Conservation (phyloP, 2,888 invertebrate species). For the Lasioglossum vierecki region DNA sequence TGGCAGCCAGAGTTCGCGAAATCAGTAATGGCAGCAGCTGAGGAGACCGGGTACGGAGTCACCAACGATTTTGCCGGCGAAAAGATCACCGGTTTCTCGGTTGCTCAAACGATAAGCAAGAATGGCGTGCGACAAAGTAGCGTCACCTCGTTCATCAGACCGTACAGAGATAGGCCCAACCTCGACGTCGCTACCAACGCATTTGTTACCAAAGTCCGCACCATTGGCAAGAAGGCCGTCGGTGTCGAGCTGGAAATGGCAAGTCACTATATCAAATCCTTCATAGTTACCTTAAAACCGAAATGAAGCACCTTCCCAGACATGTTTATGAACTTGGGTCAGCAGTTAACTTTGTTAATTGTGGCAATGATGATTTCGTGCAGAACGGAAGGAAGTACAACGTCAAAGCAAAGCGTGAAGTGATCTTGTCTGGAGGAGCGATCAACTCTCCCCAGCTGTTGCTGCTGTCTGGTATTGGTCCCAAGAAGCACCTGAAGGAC, state of each 20-base stretch:
- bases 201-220: constrained; percentile 85
- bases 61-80: constrained; percentile 88
- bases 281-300: neutral
- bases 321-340: no score
- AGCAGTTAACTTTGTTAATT: no score
- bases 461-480: constrained; percentile 89
- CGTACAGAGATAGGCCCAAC: constrained; percentile 85
- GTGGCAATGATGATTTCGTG: neutral
- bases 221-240: constrained; percentile 84
- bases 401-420: constrained; percentile 80
- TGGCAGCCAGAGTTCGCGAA: constrained; percentile 87
- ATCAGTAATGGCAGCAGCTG: constrained; percentile 86
- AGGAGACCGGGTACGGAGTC: constrained; percentile 87
- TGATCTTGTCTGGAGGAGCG: constrained; percentile 87
- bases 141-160: constrained; percentile 87
- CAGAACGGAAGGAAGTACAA: constrained; percentile 63
- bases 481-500: constrained; percentile 85
- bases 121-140: constrained; percentile 87
- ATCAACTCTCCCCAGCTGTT: constrained; percentile 89
- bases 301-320: no score
- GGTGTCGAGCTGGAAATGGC: constrained; percentile 86
- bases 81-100: constrained; percentile 87
- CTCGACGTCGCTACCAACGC: constrained; percentile 87
- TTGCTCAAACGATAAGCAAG: constrained; percentile 88
- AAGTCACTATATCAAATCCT: neutral